phyloP scores from a whole-genome alignment of 2,113 vertebrate species.

The Anhinga rufa region DNA sequence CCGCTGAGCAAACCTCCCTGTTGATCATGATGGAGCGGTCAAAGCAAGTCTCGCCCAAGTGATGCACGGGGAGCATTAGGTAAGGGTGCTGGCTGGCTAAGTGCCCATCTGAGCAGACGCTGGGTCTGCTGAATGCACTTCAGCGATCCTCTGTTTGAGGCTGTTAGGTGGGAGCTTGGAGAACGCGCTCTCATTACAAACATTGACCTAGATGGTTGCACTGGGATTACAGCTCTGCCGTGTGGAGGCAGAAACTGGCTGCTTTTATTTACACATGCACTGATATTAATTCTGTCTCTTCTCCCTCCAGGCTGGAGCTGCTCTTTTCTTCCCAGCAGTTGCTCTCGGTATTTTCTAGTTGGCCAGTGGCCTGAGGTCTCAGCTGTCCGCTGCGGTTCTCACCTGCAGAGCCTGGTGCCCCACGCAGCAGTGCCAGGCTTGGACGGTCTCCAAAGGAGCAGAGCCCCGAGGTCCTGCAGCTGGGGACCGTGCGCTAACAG shows the following conservation, averaged over 20 bases:
- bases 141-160: not conserved
- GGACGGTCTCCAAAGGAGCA: not conserved
- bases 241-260: not conserved
- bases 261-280: not conserved
- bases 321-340: not conserved
- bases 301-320: not conserved
- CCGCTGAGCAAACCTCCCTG: not conserved
- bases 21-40: not conserved
- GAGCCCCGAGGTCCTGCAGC: not conserved
- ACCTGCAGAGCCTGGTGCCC: not conserved
- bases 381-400: not conserved
- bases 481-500: not conserved
- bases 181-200: not conserved
- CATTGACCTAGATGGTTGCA: not conserved
- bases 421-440: not conserved
- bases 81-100: not conserved
- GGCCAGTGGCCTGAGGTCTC: not conserved
- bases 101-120: not conserved
- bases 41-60: accelerated
- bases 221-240: not conserved
- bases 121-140: accelerated
- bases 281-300: not conserved
- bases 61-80: accelerated
- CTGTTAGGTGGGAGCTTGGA: not conserved
- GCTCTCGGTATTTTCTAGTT: not conserved